Percentiles rank a stretch among this genome's conserved stretches.
Evolutionary conservation across 2,888 invertebrate species (phyloP).

Genomic region (Omphaloscelis lunosa): DNA sequence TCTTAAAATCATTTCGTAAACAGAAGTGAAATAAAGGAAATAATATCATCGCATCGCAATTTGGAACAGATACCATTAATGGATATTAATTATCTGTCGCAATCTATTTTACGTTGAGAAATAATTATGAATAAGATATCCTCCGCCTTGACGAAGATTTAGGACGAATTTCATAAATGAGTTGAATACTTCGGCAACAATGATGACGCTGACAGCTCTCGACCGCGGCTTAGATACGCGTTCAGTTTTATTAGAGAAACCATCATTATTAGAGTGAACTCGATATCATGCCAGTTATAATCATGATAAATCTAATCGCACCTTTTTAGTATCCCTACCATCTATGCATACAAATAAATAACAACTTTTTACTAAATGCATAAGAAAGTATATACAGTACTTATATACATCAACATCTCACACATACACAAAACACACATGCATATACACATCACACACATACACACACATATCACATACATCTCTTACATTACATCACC

Average conservation of each 20-base stretch:
- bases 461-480: too few species aligned
- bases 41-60: constrained; percentile 16
- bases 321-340: too few species aligned
- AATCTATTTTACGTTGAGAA: neutral
- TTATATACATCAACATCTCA: too few species aligned
- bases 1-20: constrained; percentile 35
- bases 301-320: too few species aligned
- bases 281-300: neutral
- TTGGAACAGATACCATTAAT: constrained; percentile 18
- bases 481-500: too few species aligned
- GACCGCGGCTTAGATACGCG: neutral
- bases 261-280: neutral
- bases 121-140: neutral
- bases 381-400: too few species aligned
- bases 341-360: too few species aligned
- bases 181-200: neutral
- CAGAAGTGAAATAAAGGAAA: constrained; percentile 38
- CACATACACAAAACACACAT: too few species aligned
- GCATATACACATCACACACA: too few species aligned
- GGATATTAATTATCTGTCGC: neutral
- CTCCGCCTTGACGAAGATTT: neutral
- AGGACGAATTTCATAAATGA: neutral
- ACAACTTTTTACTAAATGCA: too few species aligned
- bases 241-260: neutral
- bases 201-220: neutral